Evolutionary conservation across 2,797 vertebrate species (phyloP).

Genomic region (Melanogrammus aeglefinus): DNA sequence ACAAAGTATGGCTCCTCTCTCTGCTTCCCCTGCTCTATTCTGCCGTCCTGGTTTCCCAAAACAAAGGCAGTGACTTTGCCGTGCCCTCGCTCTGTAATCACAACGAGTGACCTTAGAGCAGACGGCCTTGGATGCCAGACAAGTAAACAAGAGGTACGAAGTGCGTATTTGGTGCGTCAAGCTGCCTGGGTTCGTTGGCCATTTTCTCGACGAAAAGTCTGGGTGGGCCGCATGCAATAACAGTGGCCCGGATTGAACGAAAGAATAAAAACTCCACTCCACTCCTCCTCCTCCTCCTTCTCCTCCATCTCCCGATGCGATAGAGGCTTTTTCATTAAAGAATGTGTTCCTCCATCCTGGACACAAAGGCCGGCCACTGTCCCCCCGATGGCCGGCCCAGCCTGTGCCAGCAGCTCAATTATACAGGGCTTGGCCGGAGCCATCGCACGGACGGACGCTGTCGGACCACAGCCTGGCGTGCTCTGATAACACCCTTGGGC

Average conservation of each 20-base stretch:
- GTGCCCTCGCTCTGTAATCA: conserved; percentile 35
- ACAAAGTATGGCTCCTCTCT: conserved; percentile 20
- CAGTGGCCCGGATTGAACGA: too few relatives aligned
- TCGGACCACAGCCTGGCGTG: conserved; percentile 36
- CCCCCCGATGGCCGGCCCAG: conserved; percentile 47
- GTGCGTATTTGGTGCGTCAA: conserved; percentile 29
- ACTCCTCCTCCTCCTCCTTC: conserved; percentile 27
- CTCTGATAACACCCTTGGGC: conserved; percentile 45
- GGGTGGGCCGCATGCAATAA: neutral
- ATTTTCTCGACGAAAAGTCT: neutral
- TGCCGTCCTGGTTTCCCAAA: conserved; percentile 29
- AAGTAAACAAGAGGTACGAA: conserved; percentile 23
- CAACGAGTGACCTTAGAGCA: conserved; percentile 28
- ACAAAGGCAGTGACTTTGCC: conserved; percentile 14
- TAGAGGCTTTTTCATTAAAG: conserved; percentile 53
- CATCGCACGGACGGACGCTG: conserved; percentile 40
- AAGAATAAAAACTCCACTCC: conserved; percentile 4
- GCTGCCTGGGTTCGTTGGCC: neutral
- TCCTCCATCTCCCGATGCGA: conserved; percentile 29
- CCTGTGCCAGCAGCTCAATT: conserved; percentile 60
- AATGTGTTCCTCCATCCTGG: conserved; percentile 51
- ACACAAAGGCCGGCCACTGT: conserved; percentile 56
- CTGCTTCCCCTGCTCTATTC: conserved; percentile 19
- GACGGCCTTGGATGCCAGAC: conserved; percentile 21
- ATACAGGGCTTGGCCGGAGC: conserved; percentile 39